Evolutionary conservation across 1,140 invertebrate species (phyloP), one percentile per base, ranked within the genome.

Genomic region (Scylla paramamosain): DNA sequence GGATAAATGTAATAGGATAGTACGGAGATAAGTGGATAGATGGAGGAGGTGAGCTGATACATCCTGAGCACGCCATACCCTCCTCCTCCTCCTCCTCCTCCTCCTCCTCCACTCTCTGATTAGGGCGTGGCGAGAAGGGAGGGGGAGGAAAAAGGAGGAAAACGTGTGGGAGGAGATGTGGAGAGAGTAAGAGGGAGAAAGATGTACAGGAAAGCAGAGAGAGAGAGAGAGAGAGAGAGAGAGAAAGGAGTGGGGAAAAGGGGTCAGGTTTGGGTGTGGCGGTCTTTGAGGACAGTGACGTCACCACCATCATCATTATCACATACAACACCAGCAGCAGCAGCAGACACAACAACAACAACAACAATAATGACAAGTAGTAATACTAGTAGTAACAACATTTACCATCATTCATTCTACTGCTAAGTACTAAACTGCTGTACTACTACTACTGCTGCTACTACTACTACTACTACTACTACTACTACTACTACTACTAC

Each of bases 401-500:
- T n/a, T n/a, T 14, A 59, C 52, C 10, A 59, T 14, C 46, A 14
- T 48, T 48, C 46, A n/a, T n/a, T n/a, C 52, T 59, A 59, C 52
- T 59, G 52, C 52, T 59, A n/a, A n/a, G n/a, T n/a, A n/a, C n/a
- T n/a, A n/a, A n/a, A 59, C 52, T 59, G 16, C 16, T 59, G 52
- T 59, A 12, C 52, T 77, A 8, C 67, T 77, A n/a, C 67, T 77
- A n/a, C 67, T 77, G 25, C 67, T 77, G 20, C 67, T 77, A n/a
- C 67, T 77, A n/a, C 67, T 77, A n/a, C 67, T 77, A n/a, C 67
- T 77, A n/a, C 67, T 77, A n/a, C 67, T 77, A n/a, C 67, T 77
- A n/a, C 67, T 77, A n/a, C 67, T 77, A n/a, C 67, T 77, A n/a
- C 67, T n/a, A n/a, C 25, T 77, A n/a, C 67, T 77, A n/a, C 67